A percentile compares a stretch with the other conserved stretches of the same genome.
These are phyloP conservation scores for Sclerurus mexicanus DNA, from an alignment of 2,113 vertebrate genomes.

Conservation along the genomic window DNA sequence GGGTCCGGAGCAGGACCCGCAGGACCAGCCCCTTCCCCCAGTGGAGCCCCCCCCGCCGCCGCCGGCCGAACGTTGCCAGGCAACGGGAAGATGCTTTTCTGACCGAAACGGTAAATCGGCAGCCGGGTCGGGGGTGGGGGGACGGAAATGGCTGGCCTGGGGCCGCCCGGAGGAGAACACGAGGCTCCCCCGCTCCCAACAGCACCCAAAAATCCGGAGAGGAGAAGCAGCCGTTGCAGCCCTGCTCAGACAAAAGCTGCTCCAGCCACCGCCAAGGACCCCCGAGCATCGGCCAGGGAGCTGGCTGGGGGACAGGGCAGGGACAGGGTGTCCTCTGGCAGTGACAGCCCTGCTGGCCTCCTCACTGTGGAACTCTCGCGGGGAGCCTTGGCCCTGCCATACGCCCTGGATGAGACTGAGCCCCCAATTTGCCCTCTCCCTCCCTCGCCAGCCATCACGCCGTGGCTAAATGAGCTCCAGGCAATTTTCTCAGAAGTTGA, in stretches of 20 bases:
- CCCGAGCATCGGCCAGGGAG: background rate
- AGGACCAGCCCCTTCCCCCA: background rate
- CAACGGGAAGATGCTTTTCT: slow-evolving; percentile 52
- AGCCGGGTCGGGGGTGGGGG: background rate
- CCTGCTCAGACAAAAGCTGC: background rate
- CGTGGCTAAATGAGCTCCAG: background rate
- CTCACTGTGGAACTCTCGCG: background rate
- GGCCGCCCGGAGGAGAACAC: background rate
- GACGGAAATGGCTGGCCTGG: background rate
- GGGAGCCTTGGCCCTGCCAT: background rate
- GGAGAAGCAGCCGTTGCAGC: accelerated
- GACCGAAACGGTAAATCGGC: background rate
- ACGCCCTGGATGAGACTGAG: accelerated
- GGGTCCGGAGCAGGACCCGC: background rate
- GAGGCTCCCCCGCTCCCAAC: background rate
- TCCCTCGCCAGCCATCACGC: background rate
- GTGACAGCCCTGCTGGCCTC: background rate
- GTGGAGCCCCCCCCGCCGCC: background rate
- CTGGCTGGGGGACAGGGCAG: accelerated
- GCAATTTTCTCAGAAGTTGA: slow-evolving; percentile 31
- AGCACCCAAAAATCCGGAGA: background rate
- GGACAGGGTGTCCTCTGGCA: background rate
- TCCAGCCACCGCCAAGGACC: accelerated
- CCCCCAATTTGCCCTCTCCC: background rate
- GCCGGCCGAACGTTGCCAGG: slow-evolving; percentile 32